Evolutionary conservation across 2,888 invertebrate genomes (phyloP).

Genomic region (Pinctada fucata): DNA sequence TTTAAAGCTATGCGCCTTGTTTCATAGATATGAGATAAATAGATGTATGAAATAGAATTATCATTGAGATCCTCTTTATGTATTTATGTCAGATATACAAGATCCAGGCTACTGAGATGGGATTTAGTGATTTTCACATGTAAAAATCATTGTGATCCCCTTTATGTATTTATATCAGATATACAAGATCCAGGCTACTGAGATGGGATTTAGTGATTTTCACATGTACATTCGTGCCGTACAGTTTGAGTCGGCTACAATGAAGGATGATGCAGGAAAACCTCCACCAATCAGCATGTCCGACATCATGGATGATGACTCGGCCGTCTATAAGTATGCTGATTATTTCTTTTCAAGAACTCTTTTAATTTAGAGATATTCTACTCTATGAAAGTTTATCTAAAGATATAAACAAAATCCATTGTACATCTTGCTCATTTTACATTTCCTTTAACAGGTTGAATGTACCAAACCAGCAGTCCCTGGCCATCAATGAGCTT

Average conservation of each 20-base stretch:
- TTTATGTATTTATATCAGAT: slow-evolving; percentile 51
- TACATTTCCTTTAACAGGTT: slow-evolving; percentile 9
- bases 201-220: slow-evolving; percentile 75
- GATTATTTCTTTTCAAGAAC: slow-evolving; percentile 3
- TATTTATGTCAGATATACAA: slow-evolving; percentile 66
- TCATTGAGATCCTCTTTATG: too few relatives aligned
- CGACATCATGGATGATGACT: slow-evolving; percentile 72
- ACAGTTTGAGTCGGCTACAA: slow-evolving; percentile 76
- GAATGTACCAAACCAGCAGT: slow-evolving; percentile 62
- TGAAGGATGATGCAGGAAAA: slow-evolving; percentile 73
- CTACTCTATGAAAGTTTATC: too few relatives aligned
- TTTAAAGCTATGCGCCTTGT: too few relatives aligned
- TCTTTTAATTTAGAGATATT: too few relatives aligned
- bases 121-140: slow-evolving; percentile 75
- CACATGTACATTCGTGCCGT: slow-evolving; percentile 75
- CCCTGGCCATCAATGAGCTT: slow-evolving; percentile 75
- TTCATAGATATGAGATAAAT: too few relatives aligned
- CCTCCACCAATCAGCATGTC: slow-evolving; percentile 74
- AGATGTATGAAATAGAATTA: too few relatives aligned
- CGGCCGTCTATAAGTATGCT: slow-evolving; percentile 71
- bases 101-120: slow-evolving; percentile 71
- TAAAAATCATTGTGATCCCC: slow-evolving; percentile 36
- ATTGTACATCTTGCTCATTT: too few relatives aligned
- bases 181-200: slow-evolving; percentile 70
- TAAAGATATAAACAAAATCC: too few relatives aligned